These are phyloP conservation scores for Nibea albiflora DNA, from an alignment of 2,113 vertebrate species.

Conservation along the genomic window DNA sequence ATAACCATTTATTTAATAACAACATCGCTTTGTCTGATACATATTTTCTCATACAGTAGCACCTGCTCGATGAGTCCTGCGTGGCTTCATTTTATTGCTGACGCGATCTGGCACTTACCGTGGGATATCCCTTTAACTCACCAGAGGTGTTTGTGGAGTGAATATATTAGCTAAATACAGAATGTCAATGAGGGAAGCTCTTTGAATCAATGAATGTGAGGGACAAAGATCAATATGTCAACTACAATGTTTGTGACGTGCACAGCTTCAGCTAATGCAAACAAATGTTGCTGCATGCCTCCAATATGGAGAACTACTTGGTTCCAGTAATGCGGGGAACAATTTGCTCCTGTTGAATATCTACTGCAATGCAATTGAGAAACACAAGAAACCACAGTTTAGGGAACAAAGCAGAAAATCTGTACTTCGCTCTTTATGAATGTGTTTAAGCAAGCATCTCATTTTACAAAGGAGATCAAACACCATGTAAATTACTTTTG, in stretches of 20 bases:
- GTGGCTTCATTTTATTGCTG: slow-evolving; percentile 8
- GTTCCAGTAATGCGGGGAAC: slow-evolving; percentile 6
- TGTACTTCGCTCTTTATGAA: slow-evolving; percentile 43
- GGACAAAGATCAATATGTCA: slow-evolving; percentile 59
- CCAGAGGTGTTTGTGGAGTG: slow-evolving; percentile 9
- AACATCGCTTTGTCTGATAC: slow-evolving; percentile 10
- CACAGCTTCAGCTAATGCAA: slow-evolving; percentile 50
- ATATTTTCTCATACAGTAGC: background rate
- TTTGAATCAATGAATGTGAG: slow-evolving; percentile 38
- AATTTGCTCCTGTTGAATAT: slow-evolving; percentile 10
- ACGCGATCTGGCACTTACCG: background rate
- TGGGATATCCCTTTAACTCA: background rate
- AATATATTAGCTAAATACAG: slow-evolving; percentile 2
- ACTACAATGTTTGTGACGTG: slow-evolving; percentile 42
- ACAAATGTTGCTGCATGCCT: slow-evolving; percentile 29
- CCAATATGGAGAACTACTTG: background rate
- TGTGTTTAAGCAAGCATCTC: slow-evolving; percentile 62
- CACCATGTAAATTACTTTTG: slow-evolving; percentile 68
- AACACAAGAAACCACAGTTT: slow-evolving; percentile 40
- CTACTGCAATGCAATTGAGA: slow-evolving; percentile 29
- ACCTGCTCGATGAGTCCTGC: background rate
- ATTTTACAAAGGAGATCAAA: slow-evolving; percentile 70
- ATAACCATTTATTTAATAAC: slow-evolving; percentile 35
- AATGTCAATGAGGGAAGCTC: slow-evolving; percentile 44
- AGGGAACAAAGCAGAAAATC: slow-evolving; percentile 50